Percentiles rank a stretch among this genome's conserved stretches.
phyloP scores from a whole-genome alignment of 2,888 invertebrate species.

The Leptarthrus brevirostris region DNA sequence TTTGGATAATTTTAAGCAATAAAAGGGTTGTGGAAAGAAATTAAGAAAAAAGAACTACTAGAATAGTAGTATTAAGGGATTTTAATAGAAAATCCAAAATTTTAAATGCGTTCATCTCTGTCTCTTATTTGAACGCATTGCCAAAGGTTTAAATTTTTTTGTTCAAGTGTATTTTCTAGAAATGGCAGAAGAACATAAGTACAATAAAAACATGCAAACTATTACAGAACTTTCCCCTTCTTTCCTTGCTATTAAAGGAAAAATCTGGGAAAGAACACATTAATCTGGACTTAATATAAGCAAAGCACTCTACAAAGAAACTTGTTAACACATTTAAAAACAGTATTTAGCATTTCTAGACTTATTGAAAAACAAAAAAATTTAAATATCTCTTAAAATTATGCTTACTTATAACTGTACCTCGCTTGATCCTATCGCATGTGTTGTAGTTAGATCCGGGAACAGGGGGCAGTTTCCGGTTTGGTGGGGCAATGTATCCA shows the following conservation, averaged over 20 bases:
- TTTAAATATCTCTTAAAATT: constrained; percentile 57
- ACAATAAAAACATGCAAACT: not conserved
- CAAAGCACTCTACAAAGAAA: not conserved
- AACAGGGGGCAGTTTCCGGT: constrained; percentile 90
- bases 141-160: constrained; percentile 1
- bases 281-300: not conserved
- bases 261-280: too few relatives aligned
- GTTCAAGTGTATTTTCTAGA: not conserved
- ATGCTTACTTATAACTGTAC: constrained; percentile 90
- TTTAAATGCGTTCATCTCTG: not conserved
- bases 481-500: constrained; percentile 93
- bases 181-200: not conserved
- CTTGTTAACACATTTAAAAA: not conserved
- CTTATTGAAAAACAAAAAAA: constrained; percentile 48
- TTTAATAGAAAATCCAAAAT: not conserved
- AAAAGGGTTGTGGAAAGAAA: constrained; percentile 33
- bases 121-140: not conserved
- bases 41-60: not conserved
- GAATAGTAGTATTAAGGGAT: constrained; percentile 5
- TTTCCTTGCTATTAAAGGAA: too few relatives aligned
- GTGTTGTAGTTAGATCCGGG: constrained; percentile 95
- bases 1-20: constrained; percentile 45
- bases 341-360: constrained; percentile 28
- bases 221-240: too few relatives aligned
- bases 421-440: constrained; percentile 92